Evolutionary conservation across 2,888 invertebrate species (phyloP).

Genomic region (Polyploca ridens): DNA sequence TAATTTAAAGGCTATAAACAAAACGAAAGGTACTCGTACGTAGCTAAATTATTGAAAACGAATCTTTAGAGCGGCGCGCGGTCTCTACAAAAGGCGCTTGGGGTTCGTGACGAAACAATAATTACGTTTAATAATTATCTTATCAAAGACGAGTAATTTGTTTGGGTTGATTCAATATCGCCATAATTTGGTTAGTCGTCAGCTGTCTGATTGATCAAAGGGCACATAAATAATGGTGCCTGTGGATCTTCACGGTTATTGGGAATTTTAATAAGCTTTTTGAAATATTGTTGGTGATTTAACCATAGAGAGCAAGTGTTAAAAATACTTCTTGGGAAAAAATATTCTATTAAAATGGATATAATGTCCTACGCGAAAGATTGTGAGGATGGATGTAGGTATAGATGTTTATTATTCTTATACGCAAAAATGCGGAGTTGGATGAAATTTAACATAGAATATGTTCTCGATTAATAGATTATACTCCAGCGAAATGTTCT

Average conservation of each 20-base stretch:
- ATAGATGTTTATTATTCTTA: too few species aligned
- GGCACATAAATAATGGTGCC: conserved; percentile 38
- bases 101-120: conserved; percentile 76
- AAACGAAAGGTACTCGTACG: not conserved
- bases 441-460: too few species aligned
- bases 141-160: conserved; percentile 69
- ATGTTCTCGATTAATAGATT: too few species aligned
- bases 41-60: conserved; percentile 4
- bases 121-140: conserved; percentile 75
- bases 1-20: not conserved
- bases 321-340: too few species aligned
- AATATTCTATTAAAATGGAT: too few species aligned
- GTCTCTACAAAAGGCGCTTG: conserved; percentile 44
- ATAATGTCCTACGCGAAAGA: too few species aligned
- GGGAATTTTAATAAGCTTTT: conserved; percentile 50
- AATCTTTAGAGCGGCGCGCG: conserved; percentile 16
- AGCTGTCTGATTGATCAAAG: conserved; percentile 66
- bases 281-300: conserved; percentile 10
- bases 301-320: not conserved
- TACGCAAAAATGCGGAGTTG: too few species aligned
- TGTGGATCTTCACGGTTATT: conserved; percentile 53
- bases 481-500: too few species aligned
- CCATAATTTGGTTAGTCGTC: conserved; percentile 64
- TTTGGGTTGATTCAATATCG: conserved; percentile 67
- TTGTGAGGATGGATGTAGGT: too few species aligned